Evolutionary conservation across 2,797 vertebrate species (phyloP).

Genomic region (Glyptemys insculpta): DNA sequence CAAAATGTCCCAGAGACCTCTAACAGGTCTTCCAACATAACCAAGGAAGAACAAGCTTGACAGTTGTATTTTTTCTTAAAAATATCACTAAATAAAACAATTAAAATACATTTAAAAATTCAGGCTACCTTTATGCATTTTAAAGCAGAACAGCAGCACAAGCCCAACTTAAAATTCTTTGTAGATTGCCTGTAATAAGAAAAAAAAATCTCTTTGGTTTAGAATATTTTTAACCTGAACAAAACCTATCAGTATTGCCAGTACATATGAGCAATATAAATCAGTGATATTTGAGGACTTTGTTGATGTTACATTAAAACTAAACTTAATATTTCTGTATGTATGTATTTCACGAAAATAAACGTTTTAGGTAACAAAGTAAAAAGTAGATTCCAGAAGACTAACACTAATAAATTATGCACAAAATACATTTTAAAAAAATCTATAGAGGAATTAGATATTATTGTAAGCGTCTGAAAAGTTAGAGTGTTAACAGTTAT

Average conservation of each 20-base stretch:
- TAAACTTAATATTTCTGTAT: not conserved
- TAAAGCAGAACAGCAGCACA: not conserved
- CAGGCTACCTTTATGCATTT: not conserved
- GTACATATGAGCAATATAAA: not conserved
- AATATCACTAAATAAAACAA: not conserved
- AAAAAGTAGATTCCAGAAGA: not conserved
- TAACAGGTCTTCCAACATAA: not conserved
- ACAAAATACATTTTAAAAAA: not conserved
- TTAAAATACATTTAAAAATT: not conserved
- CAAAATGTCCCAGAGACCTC: too few relatives aligned
- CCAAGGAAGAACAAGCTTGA: not conserved
- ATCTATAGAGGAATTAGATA: not conserved
- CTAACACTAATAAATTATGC: not conserved
- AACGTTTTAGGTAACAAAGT: fast-evolving
- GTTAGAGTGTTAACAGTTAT: not conserved
- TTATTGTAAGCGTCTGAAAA: not conserved
- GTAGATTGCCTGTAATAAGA: not conserved
- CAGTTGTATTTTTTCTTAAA: not conserved
- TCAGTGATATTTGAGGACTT: not conserved
- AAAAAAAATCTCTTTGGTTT: not conserved
- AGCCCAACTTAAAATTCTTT: not conserved
- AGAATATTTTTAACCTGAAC: not conserved
- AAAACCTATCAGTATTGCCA: not conserved
- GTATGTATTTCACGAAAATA: not conserved
- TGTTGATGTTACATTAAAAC: not conserved